phyloP scores from a whole-genome alignment of 1,140 invertebrate genomes.

The Ostrea denselamellosa region DNA sequence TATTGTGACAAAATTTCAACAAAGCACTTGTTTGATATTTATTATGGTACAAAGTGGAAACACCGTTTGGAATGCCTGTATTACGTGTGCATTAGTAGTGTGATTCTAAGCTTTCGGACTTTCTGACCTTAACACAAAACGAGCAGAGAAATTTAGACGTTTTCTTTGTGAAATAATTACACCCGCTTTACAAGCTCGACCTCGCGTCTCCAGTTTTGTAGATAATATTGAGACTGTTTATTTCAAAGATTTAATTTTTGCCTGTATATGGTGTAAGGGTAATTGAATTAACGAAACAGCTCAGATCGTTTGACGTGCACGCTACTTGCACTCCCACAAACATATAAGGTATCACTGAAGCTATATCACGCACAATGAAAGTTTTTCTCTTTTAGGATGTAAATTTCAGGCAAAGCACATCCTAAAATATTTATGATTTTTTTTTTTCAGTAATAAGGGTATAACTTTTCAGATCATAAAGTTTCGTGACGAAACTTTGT shows the following conservation, averaged over 20 bases:
- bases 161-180: neutral
- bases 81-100: neutral
- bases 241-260: neutral
- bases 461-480: too few species aligned
- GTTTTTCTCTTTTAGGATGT: neutral
- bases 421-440: too few species aligned
- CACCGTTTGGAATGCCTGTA: neutral
- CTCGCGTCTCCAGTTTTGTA: neutral
- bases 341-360: neutral
- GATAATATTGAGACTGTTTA: neutral
- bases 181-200: neutral
- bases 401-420: too few species aligned
- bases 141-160: neutral
- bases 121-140: neutral
- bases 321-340: neutral
- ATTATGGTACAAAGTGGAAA: neutral
- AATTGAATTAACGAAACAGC: neutral
- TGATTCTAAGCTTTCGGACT: neutral
- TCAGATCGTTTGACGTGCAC: neutral
- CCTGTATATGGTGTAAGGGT: neutral
- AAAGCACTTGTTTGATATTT: neutral
- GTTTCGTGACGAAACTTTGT: too few species aligned
- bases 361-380: neutral
- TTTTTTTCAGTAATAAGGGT: too few species aligned
- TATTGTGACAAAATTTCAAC: neutral